These are phyloP conservation scores for Solenopsis invicta DNA, from an alignment of 1,140 invertebrate genomes.

Conservation along the genomic window DNA sequence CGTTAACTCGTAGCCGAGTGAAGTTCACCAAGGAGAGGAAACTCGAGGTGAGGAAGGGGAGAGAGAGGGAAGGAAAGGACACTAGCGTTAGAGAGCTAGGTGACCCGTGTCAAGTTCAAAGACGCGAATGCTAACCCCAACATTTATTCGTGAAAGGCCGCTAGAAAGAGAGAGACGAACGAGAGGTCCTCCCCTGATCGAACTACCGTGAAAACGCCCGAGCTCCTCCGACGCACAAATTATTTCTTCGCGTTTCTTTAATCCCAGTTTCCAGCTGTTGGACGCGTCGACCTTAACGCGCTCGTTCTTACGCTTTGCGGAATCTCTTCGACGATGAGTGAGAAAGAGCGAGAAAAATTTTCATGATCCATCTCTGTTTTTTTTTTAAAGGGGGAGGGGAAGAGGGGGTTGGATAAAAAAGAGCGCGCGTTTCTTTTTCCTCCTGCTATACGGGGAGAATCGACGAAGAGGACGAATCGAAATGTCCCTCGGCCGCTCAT, in stretches of 20 bases:
- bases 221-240: constrained; percentile 74
- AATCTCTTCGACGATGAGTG: neutral
- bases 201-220: constrained; percentile 74
- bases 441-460: neutral
- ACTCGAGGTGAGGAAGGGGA: neutral
- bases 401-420: too few relatives aligned
- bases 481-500: neutral
- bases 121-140: constrained; percentile 80
- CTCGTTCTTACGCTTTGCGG: neutral
- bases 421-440: neutral
- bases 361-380: neutral
- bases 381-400: too few relatives aligned
- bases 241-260: constrained; percentile 71
- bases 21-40: constrained; percentile 36
- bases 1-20: constrained; percentile 20
- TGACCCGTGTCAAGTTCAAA: constrained; percentile 86
- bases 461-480: constrained; percentile 3
- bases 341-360: constrained; percentile 8
- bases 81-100: constrained; percentile 73
- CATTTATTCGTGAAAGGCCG: constrained; percentile 79
- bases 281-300: constrained; percentile 25
- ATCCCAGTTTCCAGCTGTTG: constrained; percentile 68
- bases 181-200: constrained; percentile 69
- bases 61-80: neutral
- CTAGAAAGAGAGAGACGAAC: constrained; percentile 57